Evolutionary conservation across 2,888 invertebrate genomes (phyloP).

Genomic region (Cantharis flavilabris): DNA sequence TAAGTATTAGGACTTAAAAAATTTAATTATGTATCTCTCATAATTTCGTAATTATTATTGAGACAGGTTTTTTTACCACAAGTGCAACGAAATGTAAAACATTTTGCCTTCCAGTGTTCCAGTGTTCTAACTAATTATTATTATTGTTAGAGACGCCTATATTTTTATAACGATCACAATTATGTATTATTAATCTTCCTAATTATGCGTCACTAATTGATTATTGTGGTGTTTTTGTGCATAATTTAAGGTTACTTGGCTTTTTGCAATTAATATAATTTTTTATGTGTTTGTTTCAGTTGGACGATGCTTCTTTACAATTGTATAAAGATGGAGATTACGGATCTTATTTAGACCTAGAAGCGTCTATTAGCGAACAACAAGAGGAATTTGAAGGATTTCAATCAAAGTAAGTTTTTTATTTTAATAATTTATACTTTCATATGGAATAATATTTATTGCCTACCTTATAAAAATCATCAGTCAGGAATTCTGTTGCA

Average conservation of each 20-base stretch:
- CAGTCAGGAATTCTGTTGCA: neutral
- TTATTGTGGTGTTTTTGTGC: conserved; percentile 14
- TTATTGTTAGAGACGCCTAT: neutral
- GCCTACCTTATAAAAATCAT: neutral
- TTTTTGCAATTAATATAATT: conserved; percentile 3
- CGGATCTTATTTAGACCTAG: conserved; percentile 95
- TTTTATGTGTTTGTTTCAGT: conserved; percentile 65
- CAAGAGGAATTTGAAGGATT: conserved; percentile 97
- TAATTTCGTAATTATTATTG: neutral
- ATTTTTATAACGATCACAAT: neutral
- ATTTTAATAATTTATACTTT: neutral
- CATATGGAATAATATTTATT: neutral
- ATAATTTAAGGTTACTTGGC: conserved; percentile 7
- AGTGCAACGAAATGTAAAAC: neutral
- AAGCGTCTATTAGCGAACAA: conserved; percentile 95
- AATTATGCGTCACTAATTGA: conserved; percentile 18
- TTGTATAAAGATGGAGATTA: conserved; percentile 97
- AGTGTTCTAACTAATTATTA: neutral
- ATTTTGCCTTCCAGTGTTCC: neutral
- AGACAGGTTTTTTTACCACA: neutral
- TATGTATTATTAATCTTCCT: neutral
- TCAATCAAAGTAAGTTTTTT: conserved; percentile 79
- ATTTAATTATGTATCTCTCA: neutral
- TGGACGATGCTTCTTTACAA: conserved; percentile 97
- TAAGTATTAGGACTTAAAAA: neutral